phyloP scores from a whole-genome alignment of 2,888 invertebrate species.

The Harmothoe impar region DNA sequence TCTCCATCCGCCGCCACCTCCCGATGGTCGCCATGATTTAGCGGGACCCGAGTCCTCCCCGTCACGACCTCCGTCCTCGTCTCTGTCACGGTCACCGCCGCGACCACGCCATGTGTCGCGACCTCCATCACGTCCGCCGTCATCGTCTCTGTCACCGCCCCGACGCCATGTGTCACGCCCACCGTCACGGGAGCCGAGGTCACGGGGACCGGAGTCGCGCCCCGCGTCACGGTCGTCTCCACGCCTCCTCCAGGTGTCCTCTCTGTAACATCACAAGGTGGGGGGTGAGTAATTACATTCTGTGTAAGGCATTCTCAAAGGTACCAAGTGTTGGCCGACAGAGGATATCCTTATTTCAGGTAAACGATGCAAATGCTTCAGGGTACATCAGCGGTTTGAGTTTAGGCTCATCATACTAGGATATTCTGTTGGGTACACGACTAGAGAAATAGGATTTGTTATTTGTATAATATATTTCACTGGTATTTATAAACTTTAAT shows the following conservation, averaged over 20 bases:
- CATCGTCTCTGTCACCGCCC: neutral
- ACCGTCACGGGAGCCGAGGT: neutral
- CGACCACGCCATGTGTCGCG: slow-evolving; percentile 14
- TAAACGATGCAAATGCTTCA: slow-evolving; percentile 22
- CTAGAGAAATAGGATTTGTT: neutral
- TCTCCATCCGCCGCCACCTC: slow-evolving; percentile 78
- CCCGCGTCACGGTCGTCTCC: neutral
- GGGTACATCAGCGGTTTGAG: neutral
- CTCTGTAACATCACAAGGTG: too few relatives aligned
- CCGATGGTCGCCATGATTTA: slow-evolving; percentile 70
- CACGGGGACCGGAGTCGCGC: neutral
- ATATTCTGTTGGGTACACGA: neutral
- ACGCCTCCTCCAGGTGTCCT: neutral
- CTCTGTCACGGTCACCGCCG: slow-evolving; percentile 36
- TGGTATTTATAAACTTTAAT: too few relatives aligned
- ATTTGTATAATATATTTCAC: too few relatives aligned
- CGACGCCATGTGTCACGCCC: slow-evolving; percentile 4
- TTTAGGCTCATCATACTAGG: neutral
- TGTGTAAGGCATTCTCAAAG: neutral
- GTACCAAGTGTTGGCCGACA: neutral
- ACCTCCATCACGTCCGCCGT: neutral
- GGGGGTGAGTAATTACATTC: neutral
- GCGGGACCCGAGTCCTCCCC: neutral
- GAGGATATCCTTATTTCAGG: neutral
- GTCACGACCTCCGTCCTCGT: slow-evolving; percentile 43